Base-by-base conservation (phyloP, 1,140 invertebrate species). In the Zaprionus kolodkinae region DNA sequence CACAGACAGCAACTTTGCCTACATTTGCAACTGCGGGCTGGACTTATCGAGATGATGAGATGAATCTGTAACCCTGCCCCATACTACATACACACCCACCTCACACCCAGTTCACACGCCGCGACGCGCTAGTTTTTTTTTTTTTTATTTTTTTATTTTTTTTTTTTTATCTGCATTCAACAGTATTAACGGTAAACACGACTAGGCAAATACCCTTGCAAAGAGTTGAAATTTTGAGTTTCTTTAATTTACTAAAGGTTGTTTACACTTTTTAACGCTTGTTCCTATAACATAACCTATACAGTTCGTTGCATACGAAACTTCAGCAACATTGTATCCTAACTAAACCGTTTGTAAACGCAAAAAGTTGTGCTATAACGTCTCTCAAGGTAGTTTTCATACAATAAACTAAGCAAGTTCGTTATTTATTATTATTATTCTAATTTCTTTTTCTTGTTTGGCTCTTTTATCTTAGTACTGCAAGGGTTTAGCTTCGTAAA, bases 1-100 rank as follows among this genome's bases (percentile, higher is more conserved):
- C 57, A 33, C 35, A 56, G 27, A 59, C 55, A 43, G 17, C 13
- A 11, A 70, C 30, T 33, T 33, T 5, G 5, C 30, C 30, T 9
- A 35, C n/a, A 64, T 60, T 38, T 61, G 55, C 65, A 67, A 68
- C 71, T 56, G 65, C 57, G 50, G 57, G 50, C 59, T 15, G 55
- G 27, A 61, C 54, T 59, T 71, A 57, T 71, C 61, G 63, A 56
- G 50, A 71, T 71, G 68, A 48, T 56, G 27, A 71, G 68, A 48
- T 56, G 27, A 71, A 11, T 64, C 38, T 38, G 35, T 50, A 21
- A 57, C 33, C 55, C 25, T 50, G 40, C 40, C 25, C 38, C 38
- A 64, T 38, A n/a, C n/a, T n/a, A n/a, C n/a, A n/a, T n/a, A n/a
- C n/a, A 55, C 52, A 71, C 64, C 11, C 36, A 10, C 40, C 57